phyloP scores from a whole-genome alignment of 2,113 vertebrate species.

The Rhineura floridana region DNA sequence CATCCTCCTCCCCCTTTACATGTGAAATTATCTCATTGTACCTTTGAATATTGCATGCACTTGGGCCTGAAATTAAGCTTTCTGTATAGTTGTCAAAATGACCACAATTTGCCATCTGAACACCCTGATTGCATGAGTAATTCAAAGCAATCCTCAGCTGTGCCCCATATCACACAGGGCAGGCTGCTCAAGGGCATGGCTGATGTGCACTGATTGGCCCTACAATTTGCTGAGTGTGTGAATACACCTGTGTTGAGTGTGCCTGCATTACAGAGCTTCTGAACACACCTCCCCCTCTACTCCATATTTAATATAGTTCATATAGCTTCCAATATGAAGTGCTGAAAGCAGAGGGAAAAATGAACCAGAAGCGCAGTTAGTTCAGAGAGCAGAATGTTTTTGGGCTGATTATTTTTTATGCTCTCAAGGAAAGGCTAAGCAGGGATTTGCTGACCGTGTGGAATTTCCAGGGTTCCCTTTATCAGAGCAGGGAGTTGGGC shows the following conservation, averaged over 20 bases:
- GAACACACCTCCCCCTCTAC: neutral
- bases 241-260: slow-evolving; percentile 52
- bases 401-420: neutral
- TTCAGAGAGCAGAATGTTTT: neutral
- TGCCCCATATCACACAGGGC: slow-evolving; percentile 46
- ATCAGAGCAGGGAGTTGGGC: neutral
- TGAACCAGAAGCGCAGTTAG: neutral
- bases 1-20: slow-evolving; percentile 71
- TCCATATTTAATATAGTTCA: neutral
- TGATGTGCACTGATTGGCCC: slow-evolving; percentile 79
- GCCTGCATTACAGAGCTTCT: slow-evolving; percentile 16
- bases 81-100: slow-evolving; percentile 77
- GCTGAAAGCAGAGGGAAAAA: neutral
- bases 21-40: slow-evolving; percentile 82
- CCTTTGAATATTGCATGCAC: slow-evolving; percentile 76
- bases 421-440: neutral
- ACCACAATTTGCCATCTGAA: slow-evolving; percentile 83
- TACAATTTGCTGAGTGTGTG: slow-evolving; percentile 31
- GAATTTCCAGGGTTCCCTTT: neutral
- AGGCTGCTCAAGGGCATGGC: slow-evolving; percentile 61
- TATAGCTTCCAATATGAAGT: neutral
- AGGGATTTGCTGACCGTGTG: neutral
- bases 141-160: slow-evolving; percentile 74
- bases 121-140: slow-evolving; percentile 82
- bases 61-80: slow-evolving; percentile 75